Evolutionary conservation across 2,888 invertebrate species (phyloP).

Genomic region (Penaeus monodon): DNA sequence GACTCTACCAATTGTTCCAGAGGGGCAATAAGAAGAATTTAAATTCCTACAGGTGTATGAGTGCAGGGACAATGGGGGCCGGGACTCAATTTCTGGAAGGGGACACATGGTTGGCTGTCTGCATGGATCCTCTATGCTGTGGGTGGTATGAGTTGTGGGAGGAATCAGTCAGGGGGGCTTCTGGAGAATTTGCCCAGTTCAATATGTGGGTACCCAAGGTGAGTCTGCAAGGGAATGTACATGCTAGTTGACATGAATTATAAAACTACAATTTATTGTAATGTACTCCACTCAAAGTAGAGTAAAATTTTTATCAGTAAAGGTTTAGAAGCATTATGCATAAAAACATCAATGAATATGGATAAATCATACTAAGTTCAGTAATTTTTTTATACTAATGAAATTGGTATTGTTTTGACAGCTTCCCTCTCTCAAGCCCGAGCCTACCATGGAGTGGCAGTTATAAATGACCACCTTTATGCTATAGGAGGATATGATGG

Average conservation of each 20-base stretch:
- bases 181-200: constrained; percentile 68
- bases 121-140: constrained; percentile 67
- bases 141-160: constrained; percentile 67
- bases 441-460: constrained; percentile 68
- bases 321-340: too few species aligned
- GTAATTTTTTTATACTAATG: not conserved
- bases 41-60: constrained; percentile 67
- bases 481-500: constrained; percentile 68
- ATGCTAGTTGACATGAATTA: too few species aligned
- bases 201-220: constrained; percentile 67
- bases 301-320: too few species aligned
- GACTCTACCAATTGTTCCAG: too few species aligned
- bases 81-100: constrained; percentile 66
- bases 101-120: constrained; percentile 67
- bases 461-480: constrained; percentile 68
- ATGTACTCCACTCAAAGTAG: too few species aligned
- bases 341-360: too few species aligned
- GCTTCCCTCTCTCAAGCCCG: constrained; percentile 66
- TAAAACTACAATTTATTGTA: too few species aligned
- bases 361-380: too few species aligned
- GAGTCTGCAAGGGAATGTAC: not conserved
- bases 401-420: not conserved
- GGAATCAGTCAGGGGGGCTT: constrained; percentile 37
- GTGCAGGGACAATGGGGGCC: constrained; percentile 67
- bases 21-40: not conserved